A percentile compares a stretch with the other conserved stretches of the same genome.
Conservation (phyloP, 1,140 invertebrate genomes). For the Chironomus striatipennis region DNA sequence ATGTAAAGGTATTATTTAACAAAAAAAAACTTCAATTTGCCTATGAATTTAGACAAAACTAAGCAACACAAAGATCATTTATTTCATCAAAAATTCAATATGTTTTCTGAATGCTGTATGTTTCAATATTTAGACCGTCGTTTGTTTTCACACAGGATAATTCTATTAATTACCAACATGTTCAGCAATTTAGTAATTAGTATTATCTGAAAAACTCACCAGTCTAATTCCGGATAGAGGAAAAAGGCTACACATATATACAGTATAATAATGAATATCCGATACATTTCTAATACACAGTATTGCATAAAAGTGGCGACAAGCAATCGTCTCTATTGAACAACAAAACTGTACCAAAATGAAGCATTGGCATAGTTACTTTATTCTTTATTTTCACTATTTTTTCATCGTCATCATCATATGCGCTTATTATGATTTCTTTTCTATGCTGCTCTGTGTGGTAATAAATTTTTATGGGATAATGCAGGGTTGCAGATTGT, state of each 20-base stretch:
- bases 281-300: neutral
- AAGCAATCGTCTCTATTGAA: constrained; percentile 1
- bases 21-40: too few species aligned
- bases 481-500: neutral
- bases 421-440: neutral
- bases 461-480: neutral
- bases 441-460: neutral
- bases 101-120: too few species aligned
- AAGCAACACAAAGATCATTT: too few species aligned
- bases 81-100: too few species aligned
- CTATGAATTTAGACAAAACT: too few species aligned
- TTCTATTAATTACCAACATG: neutral
- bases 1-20: too few species aligned
- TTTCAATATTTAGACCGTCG: too few species aligned
- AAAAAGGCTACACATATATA: neutral
- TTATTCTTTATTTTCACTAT: too few species aligned
- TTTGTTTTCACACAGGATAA: neutral
- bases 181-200: neutral
- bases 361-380: neutral
- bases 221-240: too few species aligned
- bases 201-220: too few species aligned
- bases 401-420: too few species aligned
- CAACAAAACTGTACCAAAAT: neutral
- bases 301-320: neutral
- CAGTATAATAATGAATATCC: neutral